Base-by-base conservation (phyloP, 2,888 invertebrate genomes). In the Crepidodera aurea region DNA sequence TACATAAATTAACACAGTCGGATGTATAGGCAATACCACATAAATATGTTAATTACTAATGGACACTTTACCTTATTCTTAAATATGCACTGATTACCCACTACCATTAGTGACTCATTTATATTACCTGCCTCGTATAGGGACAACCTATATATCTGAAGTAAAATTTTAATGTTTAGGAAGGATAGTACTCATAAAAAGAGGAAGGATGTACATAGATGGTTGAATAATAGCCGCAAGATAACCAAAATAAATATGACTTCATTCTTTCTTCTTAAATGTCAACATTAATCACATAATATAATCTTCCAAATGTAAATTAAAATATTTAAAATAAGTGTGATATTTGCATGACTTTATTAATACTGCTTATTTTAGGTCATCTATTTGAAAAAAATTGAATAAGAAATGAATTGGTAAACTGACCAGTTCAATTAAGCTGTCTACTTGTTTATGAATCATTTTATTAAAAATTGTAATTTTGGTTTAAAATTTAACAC, bases 201-300 rank as follows among this genome's bases (percentile, higher is more conserved):
- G 27, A 51, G 44, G 44, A 42, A 50, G 50, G 56, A 62, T 56
- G 40, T 46, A 40, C 51, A 56, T 32, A 56, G 60, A 50, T 51
- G 50, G 50, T 51, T 12, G 34, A 44, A 22, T 51, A 58, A 51
- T 39, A 39, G 37, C 44, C 50, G 56, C 44, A 61, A 62, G 61
- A 56, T 40, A 16, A 62, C 62, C 25, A 64, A 67, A 69, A 69
- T 69, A 69, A 67, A 62, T 51, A 67, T 69, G 69, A 69, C 67
- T 67, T 69, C 69, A 69, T 62, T 61, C 50, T 44, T 51, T 61
- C 44, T 50, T 27, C 51, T 46, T 42, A 54, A 57, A 67, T 69
- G 62, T 62, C 62, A 64, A 65, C 51, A 64, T 60, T 46, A 65
- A 59, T 60, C n/a, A 55, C 27, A 46, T 16, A 62, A 46, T 57